These are phyloP conservation scores for Bufo bufo DNA, from an alignment of 2,113 vertebrate genomes.

Conservation along the genomic window DNA sequence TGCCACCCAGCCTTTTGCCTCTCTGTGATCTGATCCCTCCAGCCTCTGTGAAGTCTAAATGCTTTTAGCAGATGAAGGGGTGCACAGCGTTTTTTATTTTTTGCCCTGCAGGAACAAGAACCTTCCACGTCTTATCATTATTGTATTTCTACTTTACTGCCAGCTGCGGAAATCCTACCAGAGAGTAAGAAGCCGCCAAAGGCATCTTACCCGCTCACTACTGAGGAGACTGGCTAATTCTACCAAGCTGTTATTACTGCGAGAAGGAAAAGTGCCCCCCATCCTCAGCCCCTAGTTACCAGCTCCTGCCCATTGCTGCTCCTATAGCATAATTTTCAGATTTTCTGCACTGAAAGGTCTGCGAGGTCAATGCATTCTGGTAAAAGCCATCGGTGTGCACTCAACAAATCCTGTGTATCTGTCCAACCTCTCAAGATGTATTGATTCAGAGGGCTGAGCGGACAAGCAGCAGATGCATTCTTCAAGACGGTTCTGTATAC, in stretches of 20 bases:
- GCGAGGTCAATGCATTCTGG: not conserved
- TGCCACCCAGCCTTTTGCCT: not conserved
- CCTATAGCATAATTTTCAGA: not conserved
- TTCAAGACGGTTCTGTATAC: not conserved
- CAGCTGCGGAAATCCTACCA: conserved; percentile 24
- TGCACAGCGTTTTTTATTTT: not conserved
- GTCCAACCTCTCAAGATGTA: conserved; percentile 17
- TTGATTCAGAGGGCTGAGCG: not conserved
- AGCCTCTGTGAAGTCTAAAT: conserved; percentile 39
- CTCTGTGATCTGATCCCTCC: not conserved
- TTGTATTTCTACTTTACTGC: conserved; percentile 37
- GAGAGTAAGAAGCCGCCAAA: conserved; percentile 19
- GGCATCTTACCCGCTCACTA: not conserved
- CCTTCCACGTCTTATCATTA: conserved; percentile 31
- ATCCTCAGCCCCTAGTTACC: not conserved
- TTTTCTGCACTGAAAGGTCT: conserved; percentile 28
- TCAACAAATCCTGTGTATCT: not conserved
- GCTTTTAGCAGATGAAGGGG: conserved; percentile 43
- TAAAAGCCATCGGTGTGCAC: conserved; percentile 1
- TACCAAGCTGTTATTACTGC: not conserved
- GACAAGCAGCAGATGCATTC: not conserved
- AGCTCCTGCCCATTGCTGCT: not conserved
- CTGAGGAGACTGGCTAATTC: not conserved
- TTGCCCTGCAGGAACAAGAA: conserved; percentile 29
- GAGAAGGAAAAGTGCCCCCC: not conserved